phyloP scores from a whole-genome alignment of 2,113 vertebrate species.

The Pollachius pollachius region DNA sequence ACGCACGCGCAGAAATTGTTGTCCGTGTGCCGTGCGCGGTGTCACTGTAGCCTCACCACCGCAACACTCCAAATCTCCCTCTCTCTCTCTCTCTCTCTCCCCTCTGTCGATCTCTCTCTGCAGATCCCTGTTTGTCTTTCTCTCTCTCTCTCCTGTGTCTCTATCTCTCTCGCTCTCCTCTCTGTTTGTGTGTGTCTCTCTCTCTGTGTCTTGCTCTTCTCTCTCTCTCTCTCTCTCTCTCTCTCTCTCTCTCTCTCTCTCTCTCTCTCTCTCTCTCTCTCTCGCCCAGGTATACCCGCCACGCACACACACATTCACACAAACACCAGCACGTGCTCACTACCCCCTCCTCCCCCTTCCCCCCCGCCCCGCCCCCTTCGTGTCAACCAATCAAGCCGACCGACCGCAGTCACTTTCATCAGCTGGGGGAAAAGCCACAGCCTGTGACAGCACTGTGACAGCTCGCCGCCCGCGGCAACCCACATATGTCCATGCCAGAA shows the following conservation, averaged over 20 bases:
- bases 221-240: conserved; percentile 1
- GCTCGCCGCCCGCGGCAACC: conserved; percentile 49
- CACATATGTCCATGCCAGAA: conserved; percentile 74
- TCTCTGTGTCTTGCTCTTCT: background rate
- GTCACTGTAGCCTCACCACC: no score
- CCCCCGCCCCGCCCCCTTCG: conserved; percentile 34
- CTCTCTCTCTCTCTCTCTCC: no score
- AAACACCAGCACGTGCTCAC: conserved; percentile 11
- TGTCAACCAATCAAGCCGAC: conserved; percentile 65
- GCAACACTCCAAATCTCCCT: no score
- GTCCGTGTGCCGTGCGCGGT: no score
- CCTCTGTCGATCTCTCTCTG: conserved; percentile 2
- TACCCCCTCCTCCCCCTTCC: background rate
- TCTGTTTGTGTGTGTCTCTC: conserved; percentile 23
- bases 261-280: background rate
- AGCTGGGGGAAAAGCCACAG: conserved; percentile 61
- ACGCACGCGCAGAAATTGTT: no score
- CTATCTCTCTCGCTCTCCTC: conserved; percentile 6
- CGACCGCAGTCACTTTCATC: conserved; percentile 60
- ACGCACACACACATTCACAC: background rate
- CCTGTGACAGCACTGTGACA: conserved; percentile 59
- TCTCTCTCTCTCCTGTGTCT: background rate
- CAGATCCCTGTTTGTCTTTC: conserved; percentile 2
- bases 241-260: conserved; percentile 6
- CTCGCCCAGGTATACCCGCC: background rate